A percentile compares a stretch with the other conserved stretches of the same genome.
Evolutionary conservation across 2,797 vertebrate species (phyloP).

Genomic region (Gymnothorax javanicus): DNA sequence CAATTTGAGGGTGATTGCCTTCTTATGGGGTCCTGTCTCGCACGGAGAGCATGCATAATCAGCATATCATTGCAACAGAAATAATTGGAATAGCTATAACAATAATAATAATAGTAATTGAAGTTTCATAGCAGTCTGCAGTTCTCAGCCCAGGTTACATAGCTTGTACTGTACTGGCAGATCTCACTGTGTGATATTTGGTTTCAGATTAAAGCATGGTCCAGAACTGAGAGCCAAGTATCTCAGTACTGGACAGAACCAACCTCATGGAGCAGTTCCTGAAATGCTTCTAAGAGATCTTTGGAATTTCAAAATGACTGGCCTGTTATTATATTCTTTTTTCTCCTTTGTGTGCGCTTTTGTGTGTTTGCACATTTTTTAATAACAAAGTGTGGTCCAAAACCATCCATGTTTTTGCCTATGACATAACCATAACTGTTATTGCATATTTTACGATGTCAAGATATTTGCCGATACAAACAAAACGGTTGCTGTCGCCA

Average conservation of each 20-base stretch:
- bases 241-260: conserved; percentile 22
- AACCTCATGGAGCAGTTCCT: conserved; percentile 13
- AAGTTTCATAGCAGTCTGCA: conserved; percentile 26
- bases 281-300: conserved; percentile 34
- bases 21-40: conserved; percentile 23
- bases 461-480: neutral
- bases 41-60: conserved; percentile 29
- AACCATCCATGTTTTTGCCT: conserved; percentile 19
- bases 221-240: conserved; percentile 41
- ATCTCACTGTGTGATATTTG: conserved; percentile 40
- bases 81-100: conserved; percentile 29
- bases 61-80: conserved; percentile 28
- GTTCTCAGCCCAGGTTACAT: conserved; percentile 12
- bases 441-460: neutral
- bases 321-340: conserved; percentile 29
- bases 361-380: conserved; percentile 18
- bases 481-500: neutral
- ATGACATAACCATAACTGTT: neutral
- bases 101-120: conserved; percentile 28
- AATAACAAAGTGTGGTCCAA: conserved; percentile 24
- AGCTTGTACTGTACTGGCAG: conserved; percentile 29
- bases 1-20: conserved; percentile 28
- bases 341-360: neutral
- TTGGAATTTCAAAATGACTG: conserved; percentile 36
- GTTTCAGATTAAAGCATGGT: conserved; percentile 43